Base-by-base conservation (phyloP, 2,797 vertebrate species). In the Lateolabrax maculatus region DNA sequence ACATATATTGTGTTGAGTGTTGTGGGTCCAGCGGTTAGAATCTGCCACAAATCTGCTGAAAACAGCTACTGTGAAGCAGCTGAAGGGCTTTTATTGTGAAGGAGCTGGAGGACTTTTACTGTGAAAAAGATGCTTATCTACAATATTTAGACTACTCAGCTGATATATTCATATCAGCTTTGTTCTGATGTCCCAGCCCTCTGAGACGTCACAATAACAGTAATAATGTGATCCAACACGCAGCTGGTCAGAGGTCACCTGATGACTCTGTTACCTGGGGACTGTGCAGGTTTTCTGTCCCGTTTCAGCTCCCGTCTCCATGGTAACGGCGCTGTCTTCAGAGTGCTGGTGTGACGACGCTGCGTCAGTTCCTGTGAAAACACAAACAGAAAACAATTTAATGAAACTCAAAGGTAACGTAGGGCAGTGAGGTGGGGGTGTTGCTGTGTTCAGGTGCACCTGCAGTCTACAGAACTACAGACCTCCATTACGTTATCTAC, bases 201-300 rank as follows among this genome's bases (percentile, higher is more conserved):
- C 13, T 25, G 25, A 23, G n/a, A n/a, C n/a, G n/a, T n/a, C n/a
- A n/a, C 9, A 34, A 4, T 43, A 16, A 43, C 41, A 43, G 15
- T 43, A 43, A 43, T 43, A 16, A 43, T 43, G 15, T 43, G 41
- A 43, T 43, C 43, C 18, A 19, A 46, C 19, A 19, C 13, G 11
- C 19, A 34, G 34, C 21, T 31, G 27, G 25, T 63, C 64, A 12
- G 37, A 68, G 44, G 41, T 72, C 41, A 64, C 21, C 7, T 63
- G 19, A 5, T 5, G n/a, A n/a, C n/a, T n/a, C n/a, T n/a, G 29
- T 71, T 66, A 92, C 88, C 87, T 83, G 82, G 46, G 69, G 23
- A 18, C 64, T n/a, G 12, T 15, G 9, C 18, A 36, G 21, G 19
- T 2, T 19, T 36, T 75, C 36, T 62, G 66, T 62, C 11, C 70